Percentiles rank a stretch among this genome's conserved stretches.
Conservation (phyloP, 1,140 invertebrate species). For the Bombus picipes region DNA sequence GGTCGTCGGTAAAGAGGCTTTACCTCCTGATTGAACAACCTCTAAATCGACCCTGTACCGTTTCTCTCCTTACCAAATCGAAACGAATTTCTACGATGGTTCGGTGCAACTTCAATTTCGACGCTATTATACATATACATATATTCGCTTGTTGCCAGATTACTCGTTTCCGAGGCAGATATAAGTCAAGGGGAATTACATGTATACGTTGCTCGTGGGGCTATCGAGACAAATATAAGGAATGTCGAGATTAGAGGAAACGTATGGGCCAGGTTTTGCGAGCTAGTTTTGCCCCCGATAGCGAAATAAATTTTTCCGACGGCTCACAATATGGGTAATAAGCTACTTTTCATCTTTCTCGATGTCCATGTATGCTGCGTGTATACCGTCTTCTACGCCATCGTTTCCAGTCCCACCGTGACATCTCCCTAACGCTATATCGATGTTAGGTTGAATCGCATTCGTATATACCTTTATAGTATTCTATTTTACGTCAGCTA, state of each 20-base stretch:
- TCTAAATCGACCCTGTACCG: slow-evolving; percentile 49
- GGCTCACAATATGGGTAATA: slow-evolving; percentile 19
- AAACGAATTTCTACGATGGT: slow-evolving; percentile 35
- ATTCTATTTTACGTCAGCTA: neutral
- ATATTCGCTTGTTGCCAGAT: slow-evolving; percentile 54
- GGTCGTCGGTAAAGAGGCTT: slow-evolving; percentile 63
- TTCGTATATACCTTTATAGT: neutral
- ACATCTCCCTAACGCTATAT: neutral
- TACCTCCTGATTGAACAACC: slow-evolving; percentile 63
- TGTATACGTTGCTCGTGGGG: slow-evolving; percentile 6
- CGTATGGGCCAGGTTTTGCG: slow-evolving; percentile 8
- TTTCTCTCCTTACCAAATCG: neutral
- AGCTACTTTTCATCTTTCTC: slow-evolving; percentile 2
- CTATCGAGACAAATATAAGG: slow-evolving; percentile 53
- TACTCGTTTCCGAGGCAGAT: slow-evolving; percentile 36
- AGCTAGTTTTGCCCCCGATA: slow-evolving; percentile 20
- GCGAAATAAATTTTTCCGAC: slow-evolving; percentile 41
- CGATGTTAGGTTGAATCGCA: neutral
- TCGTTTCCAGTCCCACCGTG: neutral
- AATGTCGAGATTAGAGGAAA: slow-evolving; percentile 46
- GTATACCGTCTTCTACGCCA: neutral
- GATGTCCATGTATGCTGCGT: neutral
- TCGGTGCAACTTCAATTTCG: slow-evolving; percentile 51
- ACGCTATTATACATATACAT: slow-evolving; percentile 28
- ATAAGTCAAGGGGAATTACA: slow-evolving; percentile 55